phyloP scores from a whole-genome alignment of 2,113 vertebrate genomes.

The Lethenteron reissneri region DNA sequence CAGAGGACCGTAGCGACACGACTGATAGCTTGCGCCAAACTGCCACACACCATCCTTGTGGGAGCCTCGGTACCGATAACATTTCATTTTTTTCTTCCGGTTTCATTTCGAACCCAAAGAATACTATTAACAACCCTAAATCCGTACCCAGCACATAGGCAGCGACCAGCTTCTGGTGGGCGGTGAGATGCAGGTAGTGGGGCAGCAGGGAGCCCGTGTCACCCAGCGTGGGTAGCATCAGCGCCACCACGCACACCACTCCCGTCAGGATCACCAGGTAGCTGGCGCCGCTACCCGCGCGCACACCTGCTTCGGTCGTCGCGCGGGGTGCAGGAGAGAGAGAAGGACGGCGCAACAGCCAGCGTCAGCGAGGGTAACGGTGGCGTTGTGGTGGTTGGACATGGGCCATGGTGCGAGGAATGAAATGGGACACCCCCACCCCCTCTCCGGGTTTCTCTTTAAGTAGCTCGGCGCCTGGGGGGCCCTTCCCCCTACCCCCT shows the following conservation, averaged over 20 bases:
- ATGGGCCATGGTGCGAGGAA: too few relatives aligned
- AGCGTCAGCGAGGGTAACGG: too few relatives aligned
- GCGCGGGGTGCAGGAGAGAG: too few relatives aligned
- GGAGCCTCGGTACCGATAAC: background rate
- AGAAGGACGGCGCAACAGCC: too few relatives aligned
- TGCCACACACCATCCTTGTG: conserved; percentile 7
- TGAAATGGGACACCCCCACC: too few relatives aligned
- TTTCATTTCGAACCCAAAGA: background rate
- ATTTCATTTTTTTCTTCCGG: background rate
- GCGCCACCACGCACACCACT: conserved; percentile 63
- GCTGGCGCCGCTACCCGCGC: conserved; percentile 39
- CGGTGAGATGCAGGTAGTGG: conserved; percentile 99
- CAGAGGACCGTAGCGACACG: conserved; percentile 10
- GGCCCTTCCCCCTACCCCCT: too few relatives aligned
- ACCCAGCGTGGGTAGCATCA: conserved; percentile 88
- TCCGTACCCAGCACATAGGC: conserved; percentile 89
- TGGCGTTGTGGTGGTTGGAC: too few relatives aligned
- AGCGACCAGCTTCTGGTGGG: conserved; percentile 98
- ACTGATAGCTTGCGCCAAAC: conserved; percentile 9
- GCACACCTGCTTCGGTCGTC: too few relatives aligned
- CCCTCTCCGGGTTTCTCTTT: too few relatives aligned
- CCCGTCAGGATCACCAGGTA: conserved; percentile 79
- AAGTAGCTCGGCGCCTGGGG: too few relatives aligned
- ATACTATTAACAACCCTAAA: too few relatives aligned
- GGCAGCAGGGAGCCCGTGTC: conserved; percentile 88